Base-by-base conservation (phyloP, 2,888 invertebrate species). In the Petrolisthes cinctipes region DNA sequence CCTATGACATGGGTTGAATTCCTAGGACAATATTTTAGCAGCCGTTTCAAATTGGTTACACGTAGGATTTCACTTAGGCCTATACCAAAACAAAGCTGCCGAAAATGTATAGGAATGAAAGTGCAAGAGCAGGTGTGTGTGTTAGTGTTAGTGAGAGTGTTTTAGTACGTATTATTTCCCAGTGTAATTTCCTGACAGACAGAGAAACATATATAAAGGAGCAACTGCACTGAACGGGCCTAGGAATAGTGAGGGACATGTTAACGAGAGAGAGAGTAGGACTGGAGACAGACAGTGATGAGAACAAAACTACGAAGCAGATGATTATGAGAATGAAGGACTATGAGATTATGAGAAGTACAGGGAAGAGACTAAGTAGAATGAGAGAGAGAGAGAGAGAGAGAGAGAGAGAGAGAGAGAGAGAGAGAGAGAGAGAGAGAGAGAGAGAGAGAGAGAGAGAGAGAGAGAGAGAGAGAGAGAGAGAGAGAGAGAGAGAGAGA, bases 361-460 rank as follows among this genome's bases (percentile, higher is more conserved):
- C 6, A 78, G 23, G 53, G 78, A 78, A 51, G 53, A 37, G 17
- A 17, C 9, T 5, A 78, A 17, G 37, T 5, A 78, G 17, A 78
- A 78, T 23, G 78, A 23, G 53, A 37, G 51, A 51, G 78, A 5
- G 78, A 78, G 14, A 17, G 37, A 78, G 20, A 17, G 14, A 37
- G 78, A 51, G 76, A 23, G 7, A 20, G 20, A 56, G 56, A 54
- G 57, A 11, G 7, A 54, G 6, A 17, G 6, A 23, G 54, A 14
- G 54, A 57, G 5, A 76, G 56, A 20, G 37, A 57, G 53, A 56
- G 57, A 61, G 80, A 80, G 61, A 80, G 61, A 23, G 80, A 80
- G 61, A 61, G 23, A 80, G 61, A 20, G 23, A 80, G 23, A 11
- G 5, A 23, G 61, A n/a, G 80, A 80, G 61, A 51, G 57, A 80